Percentiles rank a stretch among this genome's conserved stretches.
Evolutionary conservation across 2,888 invertebrate genomes (phyloP).

Genomic region (Gastrophysa polygoni): DNA sequence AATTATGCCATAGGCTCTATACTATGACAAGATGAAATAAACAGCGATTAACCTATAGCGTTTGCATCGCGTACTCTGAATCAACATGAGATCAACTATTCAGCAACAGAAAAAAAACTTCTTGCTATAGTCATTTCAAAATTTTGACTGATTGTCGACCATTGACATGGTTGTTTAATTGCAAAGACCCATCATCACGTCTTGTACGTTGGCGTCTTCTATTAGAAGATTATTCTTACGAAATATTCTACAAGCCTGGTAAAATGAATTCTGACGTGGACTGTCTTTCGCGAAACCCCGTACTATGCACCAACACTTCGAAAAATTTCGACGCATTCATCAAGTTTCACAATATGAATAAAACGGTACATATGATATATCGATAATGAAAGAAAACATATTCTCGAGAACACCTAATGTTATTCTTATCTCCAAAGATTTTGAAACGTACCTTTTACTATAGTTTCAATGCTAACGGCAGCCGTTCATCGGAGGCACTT

Average conservation of each 20-base stretch:
- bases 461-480: too few species aligned
- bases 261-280: constrained; percentile 10
- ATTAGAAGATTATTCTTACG: constrained; percentile 47
- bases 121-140: constrained; percentile 49
- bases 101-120: constrained; percentile 51
- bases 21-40: constrained; percentile 44
- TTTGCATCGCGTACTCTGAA: constrained; percentile 49
- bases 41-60: constrained; percentile 48
- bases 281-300: constrained; percentile 4
- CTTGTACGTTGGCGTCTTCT: constrained; percentile 47
- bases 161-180: constrained; percentile 47
- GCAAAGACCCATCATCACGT: constrained; percentile 43
- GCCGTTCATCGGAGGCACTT: too few species aligned
- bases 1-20: constrained; percentile 44
- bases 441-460: too few species aligned
- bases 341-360: too few species aligned
- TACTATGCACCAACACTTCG: neutral
- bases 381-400: too few species aligned
- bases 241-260: constrained; percentile 15
- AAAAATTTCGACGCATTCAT: too few species aligned
- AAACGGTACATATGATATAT: too few species aligned
- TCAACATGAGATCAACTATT: constrained; percentile 49
- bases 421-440: too few species aligned
- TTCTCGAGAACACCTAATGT: too few species aligned
- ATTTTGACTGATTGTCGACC: constrained; percentile 52